A percentile compares a stretch with the other conserved stretches of the same genome.
Evolutionary conservation across 2,113 vertebrate genomes (phyloP).

Genomic region (Anolis sagrei): DNA sequence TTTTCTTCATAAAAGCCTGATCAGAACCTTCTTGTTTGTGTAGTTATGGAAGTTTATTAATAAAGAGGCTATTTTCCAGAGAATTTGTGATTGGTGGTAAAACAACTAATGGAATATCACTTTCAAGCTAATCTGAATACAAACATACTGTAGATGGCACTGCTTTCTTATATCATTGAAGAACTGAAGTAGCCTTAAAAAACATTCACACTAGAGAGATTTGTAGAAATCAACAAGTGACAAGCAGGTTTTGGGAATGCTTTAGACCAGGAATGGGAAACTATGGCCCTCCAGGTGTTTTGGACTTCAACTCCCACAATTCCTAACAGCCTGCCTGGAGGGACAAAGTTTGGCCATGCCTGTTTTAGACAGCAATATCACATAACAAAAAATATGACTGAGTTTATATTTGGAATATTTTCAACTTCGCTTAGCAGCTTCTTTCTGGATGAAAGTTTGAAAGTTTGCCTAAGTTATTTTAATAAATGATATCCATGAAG

Average conservation of each 20-base stretch:
- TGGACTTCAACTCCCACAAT: too few species aligned
- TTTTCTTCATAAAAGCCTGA: not conserved
- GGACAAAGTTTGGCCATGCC: too few species aligned
- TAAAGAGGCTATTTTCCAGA: not conserved
- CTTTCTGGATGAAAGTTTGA: not conserved
- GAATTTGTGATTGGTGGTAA: not conserved
- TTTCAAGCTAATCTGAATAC: conserved; percentile 30
- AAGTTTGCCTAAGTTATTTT: conserved; percentile 20
- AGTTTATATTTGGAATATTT: not conserved
- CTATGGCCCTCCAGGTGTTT: too few species aligned
- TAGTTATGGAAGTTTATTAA: not conserved
- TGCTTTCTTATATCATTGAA: conserved; percentile 56
- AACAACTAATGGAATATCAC: conserved; percentile 6
- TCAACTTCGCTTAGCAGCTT: not conserved
- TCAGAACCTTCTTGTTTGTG: not conserved
- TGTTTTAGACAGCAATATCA: not conserved
- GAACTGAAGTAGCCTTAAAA: conserved; percentile 3
- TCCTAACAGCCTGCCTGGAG: too few species aligned
- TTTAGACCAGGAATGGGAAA: too few species aligned
- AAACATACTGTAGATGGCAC: conserved; percentile 70
- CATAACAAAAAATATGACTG: conserved; percentile 4
- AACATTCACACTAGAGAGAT: conserved; percentile 22
- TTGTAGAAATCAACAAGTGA: conserved; percentile 39
- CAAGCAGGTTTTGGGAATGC: conserved; percentile 4
- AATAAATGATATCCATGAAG: not conserved